These are phyloP conservation scores for Ophioninae sp. DNA, from an alignment of 2,888 invertebrate genomes.

Conservation along the genomic window DNA sequence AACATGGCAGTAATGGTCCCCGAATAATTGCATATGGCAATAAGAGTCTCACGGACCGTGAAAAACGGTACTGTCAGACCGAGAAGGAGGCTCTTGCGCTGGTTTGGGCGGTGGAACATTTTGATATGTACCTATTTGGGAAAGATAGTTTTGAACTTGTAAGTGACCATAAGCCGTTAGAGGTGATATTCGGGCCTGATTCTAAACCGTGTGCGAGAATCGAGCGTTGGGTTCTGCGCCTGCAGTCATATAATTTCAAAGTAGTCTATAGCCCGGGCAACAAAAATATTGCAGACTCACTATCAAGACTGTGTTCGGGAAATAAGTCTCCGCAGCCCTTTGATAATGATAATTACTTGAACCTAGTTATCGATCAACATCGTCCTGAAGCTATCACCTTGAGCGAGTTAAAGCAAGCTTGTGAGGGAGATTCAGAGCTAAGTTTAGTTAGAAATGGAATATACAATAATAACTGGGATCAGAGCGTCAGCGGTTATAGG, in stretches of 20 bases:
- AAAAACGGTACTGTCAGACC: constrained; percentile 14
- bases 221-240: constrained; percentile 70
- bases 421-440: no score
- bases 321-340: no score
- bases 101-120: constrained; percentile 65
- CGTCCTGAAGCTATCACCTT: neutral
- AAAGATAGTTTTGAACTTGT: constrained; percentile 73
- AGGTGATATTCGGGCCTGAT: constrained; percentile 65
- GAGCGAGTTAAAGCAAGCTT: no score
- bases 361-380: neutral
- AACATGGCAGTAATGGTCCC: constrained; percentile 2
- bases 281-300: constrained; percentile 13
- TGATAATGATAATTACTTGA: neutral
- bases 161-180: constrained; percentile 72
- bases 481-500: no score
- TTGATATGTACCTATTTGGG: constrained; percentile 77
- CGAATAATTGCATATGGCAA: neutral
- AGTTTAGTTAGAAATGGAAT: no score
- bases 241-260: constrained; percentile 70
- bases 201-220: constrained; percentile 63
- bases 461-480: no score
- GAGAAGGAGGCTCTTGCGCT: constrained; percentile 22
- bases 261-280: constrained; percentile 66
- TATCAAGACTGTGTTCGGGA: constrained; percentile 1
- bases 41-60: constrained; percentile 21